Base-by-base conservation (phyloP, 2,797 vertebrate species). In the Pitangus sulphuratus region DNA sequence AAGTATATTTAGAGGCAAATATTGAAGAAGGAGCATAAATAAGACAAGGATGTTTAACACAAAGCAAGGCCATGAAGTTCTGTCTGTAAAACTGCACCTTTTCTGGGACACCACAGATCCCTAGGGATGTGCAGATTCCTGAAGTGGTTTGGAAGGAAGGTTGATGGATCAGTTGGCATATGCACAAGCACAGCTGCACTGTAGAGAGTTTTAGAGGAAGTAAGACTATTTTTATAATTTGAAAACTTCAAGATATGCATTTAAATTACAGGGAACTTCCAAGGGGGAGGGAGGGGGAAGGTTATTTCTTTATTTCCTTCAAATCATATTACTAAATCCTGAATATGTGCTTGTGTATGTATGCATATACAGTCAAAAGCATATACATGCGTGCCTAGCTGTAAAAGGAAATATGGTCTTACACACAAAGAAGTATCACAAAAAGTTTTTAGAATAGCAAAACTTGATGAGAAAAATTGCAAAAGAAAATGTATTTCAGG, bases 171-270 rank as follows among this genome's bases (percentile, higher is more conserved):
- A 35, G 18, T 3, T 86, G 56, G 40, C 57, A 37, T 56, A 66
- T n/a, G 72, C 35, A 62, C 9, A 54, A 84, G 66, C 81, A 82
- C 74, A 82, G 47, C 68, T 94, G 66, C 70, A 58, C 9, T 5
- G 26, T 12, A 65, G 9, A 50, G 30, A 31, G 22, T 66, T 87
- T 66, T 58, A 76, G 37, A 93, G 95, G 91, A 96, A 86, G 50
- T n/a, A 50, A 71, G 54, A 66, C 60, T 90, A 66, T 89, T 93
- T 94, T 92, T 42, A 76, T 80, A 92, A 60, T 48, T 81, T 25
- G 8, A 70, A 72, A 51, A 58, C 51, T 60, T 95, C n/a, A 86
- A 81, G 47, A 65, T 76, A 81, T 26, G 44, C 8, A 31, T 88
- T 94, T 77, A 71, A 80, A 83, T 62, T 30, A 65, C 5, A 87